phyloP scores from a whole-genome alignment of 1,140 invertebrate genomes.

The Portunus trituberculatus region DNA sequence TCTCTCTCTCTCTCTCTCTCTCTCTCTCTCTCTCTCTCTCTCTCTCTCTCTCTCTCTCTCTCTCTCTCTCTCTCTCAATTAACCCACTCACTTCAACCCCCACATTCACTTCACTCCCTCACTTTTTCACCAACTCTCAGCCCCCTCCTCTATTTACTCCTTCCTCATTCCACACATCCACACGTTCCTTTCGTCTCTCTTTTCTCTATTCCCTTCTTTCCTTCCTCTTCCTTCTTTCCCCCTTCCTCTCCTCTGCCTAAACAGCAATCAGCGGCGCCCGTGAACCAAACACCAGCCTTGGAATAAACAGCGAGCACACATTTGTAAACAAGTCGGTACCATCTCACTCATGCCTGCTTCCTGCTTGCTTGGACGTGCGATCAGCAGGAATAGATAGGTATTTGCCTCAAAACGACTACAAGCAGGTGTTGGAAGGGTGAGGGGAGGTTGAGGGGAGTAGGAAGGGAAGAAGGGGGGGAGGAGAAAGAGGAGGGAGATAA shows the following conservation, averaged over 20 bases:
- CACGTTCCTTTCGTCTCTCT: neutral
- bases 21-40: neutral
- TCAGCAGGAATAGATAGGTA: no score
- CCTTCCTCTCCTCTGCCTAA: neutral
- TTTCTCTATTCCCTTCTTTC: neutral
- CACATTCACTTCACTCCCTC: neutral
- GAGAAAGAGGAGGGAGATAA: neutral
- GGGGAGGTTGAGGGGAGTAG: no score
- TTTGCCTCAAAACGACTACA: no score
- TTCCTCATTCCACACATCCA: neutral
- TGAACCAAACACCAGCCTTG: neutral
- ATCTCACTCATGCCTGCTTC: no score
- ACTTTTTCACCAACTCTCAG: neutral
- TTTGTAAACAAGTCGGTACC: neutral
- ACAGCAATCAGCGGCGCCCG: neutral
- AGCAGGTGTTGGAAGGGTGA: no score
- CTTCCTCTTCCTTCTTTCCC: neutral
- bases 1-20: constrained; percentile 20
- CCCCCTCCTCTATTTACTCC: neutral
- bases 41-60: neutral
- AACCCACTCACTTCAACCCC: neutral
- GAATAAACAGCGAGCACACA: neutral
- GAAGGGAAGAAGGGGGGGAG: neutral
- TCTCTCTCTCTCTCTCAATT: neutral
- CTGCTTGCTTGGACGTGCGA: no score